A percentile compares a stretch with the other conserved stretches of the same genome.
phyloP scores from a whole-genome alignment of 2,113 vertebrate genomes.

The Chamaea fasciata region DNA sequence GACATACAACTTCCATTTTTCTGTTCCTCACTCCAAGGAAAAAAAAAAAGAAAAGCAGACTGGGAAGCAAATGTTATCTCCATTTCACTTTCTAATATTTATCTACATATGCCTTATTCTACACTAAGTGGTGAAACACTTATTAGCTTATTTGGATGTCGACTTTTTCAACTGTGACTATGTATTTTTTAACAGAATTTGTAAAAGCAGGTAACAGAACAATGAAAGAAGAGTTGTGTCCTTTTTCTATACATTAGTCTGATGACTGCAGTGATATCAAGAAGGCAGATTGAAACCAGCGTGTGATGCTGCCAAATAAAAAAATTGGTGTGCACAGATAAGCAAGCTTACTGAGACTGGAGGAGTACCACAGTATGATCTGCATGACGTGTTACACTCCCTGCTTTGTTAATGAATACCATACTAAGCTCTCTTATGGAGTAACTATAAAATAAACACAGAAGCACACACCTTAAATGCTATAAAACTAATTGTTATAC shows the following conservation, averaged over 20 bases:
- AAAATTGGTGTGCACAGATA: background rate
- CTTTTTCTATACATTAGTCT: background rate
- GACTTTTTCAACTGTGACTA: background rate
- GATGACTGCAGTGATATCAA: background rate
- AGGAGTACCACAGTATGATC: background rate
- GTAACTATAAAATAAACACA: background rate
- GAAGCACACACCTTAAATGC: background rate
- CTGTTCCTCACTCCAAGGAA: background rate
- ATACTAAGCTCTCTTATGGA: background rate
- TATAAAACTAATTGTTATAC: background rate
- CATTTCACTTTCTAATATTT: background rate
- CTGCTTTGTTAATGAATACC: background rate
- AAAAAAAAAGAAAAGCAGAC: background rate
- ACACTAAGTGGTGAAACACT: background rate
- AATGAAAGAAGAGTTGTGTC: background rate
- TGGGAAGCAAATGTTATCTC: background rate
- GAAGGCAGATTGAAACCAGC: background rate
- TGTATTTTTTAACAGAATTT: background rate
- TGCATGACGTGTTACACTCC: background rate
- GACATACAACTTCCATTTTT: background rate
- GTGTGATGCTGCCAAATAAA: background rate
- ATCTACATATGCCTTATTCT: background rate
- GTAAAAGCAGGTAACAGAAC: background rate
- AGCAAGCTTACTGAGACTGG: background rate
- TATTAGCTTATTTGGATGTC: background rate